Evolutionary conservation across 2,888 invertebrate genomes (phyloP).

Genomic region (Allolobophora icterica): DNA sequence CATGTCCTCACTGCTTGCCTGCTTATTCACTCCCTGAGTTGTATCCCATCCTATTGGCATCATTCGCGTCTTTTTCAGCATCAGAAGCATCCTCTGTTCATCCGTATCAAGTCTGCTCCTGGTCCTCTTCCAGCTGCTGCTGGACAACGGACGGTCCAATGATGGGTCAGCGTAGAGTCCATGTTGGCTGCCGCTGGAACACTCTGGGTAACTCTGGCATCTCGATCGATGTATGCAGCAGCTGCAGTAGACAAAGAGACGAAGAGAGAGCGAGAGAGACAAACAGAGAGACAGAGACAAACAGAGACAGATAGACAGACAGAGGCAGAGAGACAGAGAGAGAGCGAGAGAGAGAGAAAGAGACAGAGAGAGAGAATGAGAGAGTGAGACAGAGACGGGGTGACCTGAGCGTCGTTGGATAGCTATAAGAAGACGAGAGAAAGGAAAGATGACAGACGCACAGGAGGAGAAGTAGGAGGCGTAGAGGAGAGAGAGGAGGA

Average conservation of each 20-base stretch:
- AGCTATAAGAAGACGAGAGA: neutral
- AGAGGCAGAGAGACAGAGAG: neutral
- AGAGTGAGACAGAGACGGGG: neutral
- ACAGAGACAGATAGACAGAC: neutral
- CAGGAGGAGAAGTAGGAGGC: neutral
- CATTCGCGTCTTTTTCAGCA: neutral
- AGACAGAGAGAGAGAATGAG: neutral
- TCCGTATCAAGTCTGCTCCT: neutral
- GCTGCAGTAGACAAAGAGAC: too few species aligned
- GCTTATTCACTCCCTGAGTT: neutral
- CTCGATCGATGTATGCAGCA: too few species aligned
- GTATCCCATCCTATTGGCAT: neutral
- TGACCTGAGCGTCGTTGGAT: neutral
- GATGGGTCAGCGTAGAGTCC: neutral
- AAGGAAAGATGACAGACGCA: neutral
- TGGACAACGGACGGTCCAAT: neutral
- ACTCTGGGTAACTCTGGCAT: too few species aligned
- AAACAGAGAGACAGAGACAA: neutral
- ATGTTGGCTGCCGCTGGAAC: too few species aligned
- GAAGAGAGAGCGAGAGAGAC: neutral
- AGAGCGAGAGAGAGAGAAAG: neutral
- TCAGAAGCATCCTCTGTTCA: neutral
- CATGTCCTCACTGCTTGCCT: neutral
- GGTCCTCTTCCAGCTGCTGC: neutral
- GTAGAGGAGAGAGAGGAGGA: neutral